These are phyloP conservation scores for Ptychobarbus kaznakovi DNA, from an alignment of 2,797 vertebrate genomes.

Conservation along the genomic window DNA sequence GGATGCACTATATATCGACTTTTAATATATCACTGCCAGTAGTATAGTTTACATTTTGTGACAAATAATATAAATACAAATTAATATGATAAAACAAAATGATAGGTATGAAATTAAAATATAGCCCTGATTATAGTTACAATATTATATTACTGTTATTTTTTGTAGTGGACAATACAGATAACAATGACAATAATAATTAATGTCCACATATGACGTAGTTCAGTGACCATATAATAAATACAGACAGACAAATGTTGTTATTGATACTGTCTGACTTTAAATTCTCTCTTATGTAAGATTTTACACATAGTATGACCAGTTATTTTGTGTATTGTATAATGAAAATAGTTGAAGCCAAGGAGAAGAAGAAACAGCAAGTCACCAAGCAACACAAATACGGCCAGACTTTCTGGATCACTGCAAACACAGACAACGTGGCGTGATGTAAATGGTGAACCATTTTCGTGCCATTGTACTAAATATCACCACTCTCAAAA, in stretches of 20 bases:
- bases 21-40: not conserved
- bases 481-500: not conserved
- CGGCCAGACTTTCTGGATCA: not conserved
- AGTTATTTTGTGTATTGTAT: not conserved
- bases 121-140: not conserved
- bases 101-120: too few relatives aligned
- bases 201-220: not conserved
- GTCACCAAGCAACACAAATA: not conserved
- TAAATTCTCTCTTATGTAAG: not conserved
- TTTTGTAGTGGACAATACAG: not conserved
- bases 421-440: not conserved
- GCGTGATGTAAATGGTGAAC: not conserved
- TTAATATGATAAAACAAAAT: not conserved
- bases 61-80: not conserved
- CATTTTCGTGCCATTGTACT: not conserved
- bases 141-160: not conserved
- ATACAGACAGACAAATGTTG: not conserved
- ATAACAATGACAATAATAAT: not conserved
- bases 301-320: not conserved
- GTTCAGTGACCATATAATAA: not conserved
- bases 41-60: not conserved
- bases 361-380: not conserved
- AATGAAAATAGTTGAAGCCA: not conserved
- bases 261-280: not conserved
- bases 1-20: not conserved